Evolutionary conservation across 2,888 invertebrate species (phyloP).

Genomic region (Pammene aurita): DNA sequence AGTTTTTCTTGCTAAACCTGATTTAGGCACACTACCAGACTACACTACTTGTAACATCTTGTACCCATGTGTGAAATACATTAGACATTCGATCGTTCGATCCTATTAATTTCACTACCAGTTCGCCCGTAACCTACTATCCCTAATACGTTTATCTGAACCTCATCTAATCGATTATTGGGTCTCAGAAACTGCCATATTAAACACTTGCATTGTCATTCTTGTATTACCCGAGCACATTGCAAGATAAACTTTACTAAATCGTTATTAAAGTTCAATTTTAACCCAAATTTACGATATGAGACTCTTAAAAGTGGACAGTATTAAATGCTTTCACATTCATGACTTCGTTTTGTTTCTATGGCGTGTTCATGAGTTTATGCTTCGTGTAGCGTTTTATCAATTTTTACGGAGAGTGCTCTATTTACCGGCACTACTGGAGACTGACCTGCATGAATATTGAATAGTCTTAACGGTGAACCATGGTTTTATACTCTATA

Average conservation of each 20-base stretch:
- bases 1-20: background rate
- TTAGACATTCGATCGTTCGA: background rate
- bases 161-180: conserved; percentile 34
- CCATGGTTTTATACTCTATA: background rate
- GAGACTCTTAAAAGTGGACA: background rate
- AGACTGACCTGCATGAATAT: conserved; percentile 34
- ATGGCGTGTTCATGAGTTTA: conserved; percentile 23
- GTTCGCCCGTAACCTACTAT: conserved; percentile 22
- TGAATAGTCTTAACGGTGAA: conserved; percentile 9
- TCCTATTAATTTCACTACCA: background rate
- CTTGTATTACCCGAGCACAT: background rate
- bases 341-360: conserved; percentile 30
- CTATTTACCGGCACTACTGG: conserved; percentile 25
- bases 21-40: no score
- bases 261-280: background rate
- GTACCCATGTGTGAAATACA: no score
- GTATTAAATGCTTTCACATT: conserved; percentile 38
- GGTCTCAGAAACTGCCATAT: conserved; percentile 25
- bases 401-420: conserved; percentile 26
- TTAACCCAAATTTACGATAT: background rate
- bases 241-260: background rate
- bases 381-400: conserved; percentile 16
- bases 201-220: conserved; percentile 1
- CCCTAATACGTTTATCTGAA: conserved; percentile 18
- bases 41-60: no score